A percentile compares a stretch with the other conserved stretches of the same genome.
These are phyloP conservation scores for Julus scanicus DNA, from an alignment of 2,888 invertebrate genomes.

Conservation along the genomic window DNA sequence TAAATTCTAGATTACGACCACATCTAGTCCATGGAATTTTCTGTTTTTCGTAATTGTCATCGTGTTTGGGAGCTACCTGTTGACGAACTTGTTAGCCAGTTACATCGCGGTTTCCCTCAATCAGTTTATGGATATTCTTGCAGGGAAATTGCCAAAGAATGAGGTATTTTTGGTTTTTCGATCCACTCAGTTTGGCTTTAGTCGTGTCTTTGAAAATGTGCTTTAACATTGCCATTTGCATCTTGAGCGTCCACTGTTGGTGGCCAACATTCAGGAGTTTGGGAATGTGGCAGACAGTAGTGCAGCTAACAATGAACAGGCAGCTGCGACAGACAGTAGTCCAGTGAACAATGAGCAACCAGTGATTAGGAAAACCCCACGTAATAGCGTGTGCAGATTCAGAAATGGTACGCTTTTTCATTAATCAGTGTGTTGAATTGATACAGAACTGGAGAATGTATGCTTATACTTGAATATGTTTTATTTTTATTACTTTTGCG, in stretches of 20 bases:
- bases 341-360: background rate
- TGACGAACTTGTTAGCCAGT: slow-evolving; percentile 1
- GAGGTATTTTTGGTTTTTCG: background rate
- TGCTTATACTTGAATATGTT: background rate
- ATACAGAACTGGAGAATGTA: background rate
- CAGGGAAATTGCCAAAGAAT: slow-evolving; percentile 12
- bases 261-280: slow-evolving; percentile 10
- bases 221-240: background rate
- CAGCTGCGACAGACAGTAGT: background rate
- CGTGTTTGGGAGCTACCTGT: slow-evolving; percentile 23
- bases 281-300: background rate
- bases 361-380: background rate
- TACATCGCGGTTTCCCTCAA: background rate
- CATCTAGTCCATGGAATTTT: background rate
- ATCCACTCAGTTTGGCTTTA: too few species aligned
- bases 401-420: background rate
- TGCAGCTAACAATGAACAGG: too few species aligned
- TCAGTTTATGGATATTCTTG: slow-evolving; percentile 46
- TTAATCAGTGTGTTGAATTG: background rate
- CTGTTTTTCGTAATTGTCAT: background rate
- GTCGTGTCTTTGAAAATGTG: background rate
- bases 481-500: background rate
- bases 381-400: background rate
- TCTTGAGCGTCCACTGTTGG: background rate
- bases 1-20: background rate